Evolutionary conservation across 2,113 vertebrate genomes (phyloP).

Genomic region (Sander vitreus): DNA sequence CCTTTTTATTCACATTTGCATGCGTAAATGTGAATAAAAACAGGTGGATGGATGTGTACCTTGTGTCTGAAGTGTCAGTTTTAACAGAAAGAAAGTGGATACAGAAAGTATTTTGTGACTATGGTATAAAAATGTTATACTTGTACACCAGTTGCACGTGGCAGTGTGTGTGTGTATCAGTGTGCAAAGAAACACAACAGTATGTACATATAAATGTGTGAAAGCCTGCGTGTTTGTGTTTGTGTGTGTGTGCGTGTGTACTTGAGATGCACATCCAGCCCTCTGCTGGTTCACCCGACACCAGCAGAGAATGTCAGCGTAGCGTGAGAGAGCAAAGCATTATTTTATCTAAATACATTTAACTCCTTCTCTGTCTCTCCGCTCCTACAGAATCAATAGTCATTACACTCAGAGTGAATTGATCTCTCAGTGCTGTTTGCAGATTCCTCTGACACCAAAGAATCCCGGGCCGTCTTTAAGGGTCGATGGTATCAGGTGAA

Average conservation of each 20-base stretch:
- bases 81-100: background rate
- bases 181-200: too few species aligned
- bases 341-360: conserved; percentile 80
- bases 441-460: conserved; percentile 69
- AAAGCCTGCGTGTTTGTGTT: background rate
- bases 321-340: conserved; percentile 65
- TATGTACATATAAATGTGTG: background rate
- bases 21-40: background rate
- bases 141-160: conserved; percentile 22
- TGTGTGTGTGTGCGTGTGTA: background rate
- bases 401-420: conserved; percentile 76
- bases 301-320: conserved; percentile 31
- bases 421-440: conserved; percentile 72
- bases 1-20: background rate
- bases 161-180: background rate
- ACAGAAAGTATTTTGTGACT: too few species aligned
- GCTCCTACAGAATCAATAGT: conserved; percentile 78
- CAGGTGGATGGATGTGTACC: background rate
- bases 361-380: conserved; percentile 60
- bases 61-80: background rate
- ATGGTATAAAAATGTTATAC: too few species aligned
- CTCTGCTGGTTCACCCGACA: conserved; percentile 30
- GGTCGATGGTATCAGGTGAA: conserved; percentile 56
- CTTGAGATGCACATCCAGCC: conserved; percentile 55
- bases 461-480: conserved; percentile 36